phyloP scores from a whole-genome alignment of 2,888 invertebrate genomes.

The Sinohyriopsis cumingii region DNA sequence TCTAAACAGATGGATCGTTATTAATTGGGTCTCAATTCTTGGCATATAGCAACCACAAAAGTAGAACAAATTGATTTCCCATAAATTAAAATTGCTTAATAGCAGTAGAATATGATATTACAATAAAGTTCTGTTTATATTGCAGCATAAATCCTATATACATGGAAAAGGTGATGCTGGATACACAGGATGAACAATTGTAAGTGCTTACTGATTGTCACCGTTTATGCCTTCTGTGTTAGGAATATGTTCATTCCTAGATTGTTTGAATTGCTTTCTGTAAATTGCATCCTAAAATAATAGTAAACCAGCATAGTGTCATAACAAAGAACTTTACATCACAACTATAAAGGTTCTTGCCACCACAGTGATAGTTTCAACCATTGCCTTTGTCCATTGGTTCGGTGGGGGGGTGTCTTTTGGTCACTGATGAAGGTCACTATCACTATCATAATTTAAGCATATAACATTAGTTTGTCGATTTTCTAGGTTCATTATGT shows the following conservation, averaged over 20 bases:
- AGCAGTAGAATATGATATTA: too few species aligned
- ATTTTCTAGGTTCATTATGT: not conserved
- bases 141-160: constrained; percentile 69
- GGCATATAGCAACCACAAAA: too few species aligned
- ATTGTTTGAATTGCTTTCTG: not conserved
- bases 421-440: too few species aligned
- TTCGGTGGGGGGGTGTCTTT: not conserved
- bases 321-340: not conserved
- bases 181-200: constrained; percentile 54
- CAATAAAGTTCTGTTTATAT: constrained; percentile 3
- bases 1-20: too few species aligned
- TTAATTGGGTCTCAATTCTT: too few species aligned
- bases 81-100: too few species aligned
- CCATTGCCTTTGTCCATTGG: not conserved
- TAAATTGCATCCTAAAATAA: not conserved
- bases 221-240: not conserved
- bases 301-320: not conserved
- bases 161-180: constrained; percentile 62
- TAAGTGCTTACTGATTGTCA: constrained; percentile 31
- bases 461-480: not conserved
- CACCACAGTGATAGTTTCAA: not conserved
- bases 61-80: too few species aligned
- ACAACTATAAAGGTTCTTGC: not conserved
- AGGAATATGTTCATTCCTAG: not conserved
- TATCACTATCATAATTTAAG: too few species aligned